Evolutionary conservation across 1,140 invertebrate species (phyloP).

Genomic region (Globodera ellingtonae): DNA sequence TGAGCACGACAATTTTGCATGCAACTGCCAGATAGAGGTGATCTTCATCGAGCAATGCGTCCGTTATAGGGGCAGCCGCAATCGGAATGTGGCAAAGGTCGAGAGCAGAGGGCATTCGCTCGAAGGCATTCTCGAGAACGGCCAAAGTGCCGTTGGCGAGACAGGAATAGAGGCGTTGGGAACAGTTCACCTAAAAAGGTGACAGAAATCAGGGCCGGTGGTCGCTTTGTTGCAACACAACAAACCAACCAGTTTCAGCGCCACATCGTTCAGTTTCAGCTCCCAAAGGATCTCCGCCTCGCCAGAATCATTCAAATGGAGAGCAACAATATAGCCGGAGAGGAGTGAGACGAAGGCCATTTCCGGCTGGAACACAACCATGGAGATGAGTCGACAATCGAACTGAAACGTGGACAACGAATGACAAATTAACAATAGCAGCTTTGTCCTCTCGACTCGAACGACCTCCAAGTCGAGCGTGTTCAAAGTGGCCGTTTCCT

Average conservation of each 20-base stretch:
- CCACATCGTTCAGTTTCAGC: constrained; percentile 68
- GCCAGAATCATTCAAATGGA: constrained; percentile 60
- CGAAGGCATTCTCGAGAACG: constrained; percentile 66
- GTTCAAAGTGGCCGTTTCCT: constrained; percentile 66
- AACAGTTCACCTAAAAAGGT: constrained; percentile 45
- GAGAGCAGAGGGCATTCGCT: constrained; percentile 50
- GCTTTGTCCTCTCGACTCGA: not conserved
- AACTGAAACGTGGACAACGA: constrained; percentile 60
- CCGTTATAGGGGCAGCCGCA: constrained; percentile 68
- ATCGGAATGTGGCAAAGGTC: constrained; percentile 69
- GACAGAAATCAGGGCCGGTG: not conserved
- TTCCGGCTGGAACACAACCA: constrained; percentile 63
- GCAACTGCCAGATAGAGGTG: constrained; percentile 69
- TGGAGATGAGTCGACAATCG: constrained; percentile 68
- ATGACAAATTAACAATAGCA: not conserved
- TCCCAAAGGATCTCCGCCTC: constrained; percentile 66
- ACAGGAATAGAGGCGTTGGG: constrained; percentile 67
- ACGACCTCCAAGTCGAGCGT: constrained; percentile 67
- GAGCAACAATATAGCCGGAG: constrained; percentile 67
- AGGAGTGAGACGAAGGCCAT: constrained; percentile 68
- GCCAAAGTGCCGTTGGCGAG: constrained; percentile 70
- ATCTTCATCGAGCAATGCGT: constrained; percentile 65
- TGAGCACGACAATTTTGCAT: constrained; percentile 68
- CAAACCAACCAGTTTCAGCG: constrained; percentile 64
- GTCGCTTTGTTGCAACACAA: not conserved